These are phyloP conservation scores for Drosophila villosipedis DNA, from an alignment of 2,888 invertebrate species.

Conservation along the genomic window DNA sequence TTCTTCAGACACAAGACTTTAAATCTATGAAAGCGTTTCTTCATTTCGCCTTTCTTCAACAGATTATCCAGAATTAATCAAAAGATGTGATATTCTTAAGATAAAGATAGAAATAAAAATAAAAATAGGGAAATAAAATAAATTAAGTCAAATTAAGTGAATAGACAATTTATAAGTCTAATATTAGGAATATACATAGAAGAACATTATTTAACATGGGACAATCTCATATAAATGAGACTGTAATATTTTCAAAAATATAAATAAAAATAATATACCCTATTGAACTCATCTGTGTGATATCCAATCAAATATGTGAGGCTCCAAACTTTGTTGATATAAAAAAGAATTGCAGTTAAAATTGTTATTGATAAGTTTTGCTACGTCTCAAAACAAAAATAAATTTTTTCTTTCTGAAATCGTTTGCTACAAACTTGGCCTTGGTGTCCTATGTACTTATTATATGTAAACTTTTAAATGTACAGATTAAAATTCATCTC, in stretches of 20 bases:
- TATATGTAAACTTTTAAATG: not conserved
- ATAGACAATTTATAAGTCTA: not conserved
- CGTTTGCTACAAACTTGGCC: not conserved
- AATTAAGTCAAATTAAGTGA: not conserved
- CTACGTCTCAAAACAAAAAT: not conserved
- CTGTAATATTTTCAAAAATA: not conserved
- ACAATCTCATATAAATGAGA: not conserved
- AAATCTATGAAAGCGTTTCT: not conserved
- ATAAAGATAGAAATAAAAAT: not conserved
- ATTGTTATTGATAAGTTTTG: not conserved
- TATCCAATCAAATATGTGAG: not conserved
- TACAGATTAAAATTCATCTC: not conserved
- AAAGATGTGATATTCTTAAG: too few species aligned
- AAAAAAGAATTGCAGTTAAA: not conserved
- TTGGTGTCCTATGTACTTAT: not conserved
- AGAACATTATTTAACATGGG: not conserved
- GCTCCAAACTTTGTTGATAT: not conserved
- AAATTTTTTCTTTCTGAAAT: not conserved
- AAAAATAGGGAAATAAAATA: not conserved
- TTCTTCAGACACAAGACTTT: not conserved
- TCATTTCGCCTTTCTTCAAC: too few species aligned
- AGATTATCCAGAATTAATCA: not conserved
- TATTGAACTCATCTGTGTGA: not conserved
- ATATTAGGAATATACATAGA: not conserved
- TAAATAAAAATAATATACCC: not conserved